Evolutionary conservation across 2,113 vertebrate genomes (phyloP), one percentile per base, ranked within the genome.

Genomic region (Halcyon senegalensis): DNA sequence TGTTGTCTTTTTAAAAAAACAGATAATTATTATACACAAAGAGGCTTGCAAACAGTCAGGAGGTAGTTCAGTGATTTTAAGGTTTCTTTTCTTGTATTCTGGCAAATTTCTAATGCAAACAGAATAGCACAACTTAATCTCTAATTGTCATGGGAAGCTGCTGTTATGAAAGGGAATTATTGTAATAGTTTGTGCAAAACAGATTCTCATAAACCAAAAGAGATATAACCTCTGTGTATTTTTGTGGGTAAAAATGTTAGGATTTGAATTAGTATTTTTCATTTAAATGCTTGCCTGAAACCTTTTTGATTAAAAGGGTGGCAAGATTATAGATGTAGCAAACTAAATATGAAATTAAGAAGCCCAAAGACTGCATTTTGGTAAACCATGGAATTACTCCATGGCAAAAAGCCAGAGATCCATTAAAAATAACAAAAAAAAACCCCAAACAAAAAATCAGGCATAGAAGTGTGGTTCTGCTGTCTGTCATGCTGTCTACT

Each of bases 321-420:
- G 46, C 27, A 63, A 75, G 44, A 87, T 95, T 94, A 70, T 44
- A 90, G 63, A 90, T 24, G 76, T 96, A 89, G 93, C 55, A 96
- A 92, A 91, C 72, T 92, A 95, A 96, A 96, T 91, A 93, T 90
- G 64, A 97, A 97, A 94, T 96, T 97, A 95, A 93, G 84, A 98
- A 97, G 79, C 48, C 87, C 82, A 85, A 88, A 96, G 94, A 94
- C 88, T 97, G 87, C 78, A 94, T 97, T 98, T 98, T 94, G 96
- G 96, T 97, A 98, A 97, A 97, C 94, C 90, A 89, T 96, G 96
- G 94, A 97, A 97, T 97, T 97, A 95, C 51, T 95, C 67, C 17
- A 78, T 93, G 92, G 96, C 97, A 96, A 93, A 96, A 98, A 97
- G 95, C 95, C 95, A 96, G 96, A 96, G 78, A 93, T 90, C 48